Base-by-base conservation (phyloP, 2,797 vertebrate species). In the Erithacus rubecula region DNA sequence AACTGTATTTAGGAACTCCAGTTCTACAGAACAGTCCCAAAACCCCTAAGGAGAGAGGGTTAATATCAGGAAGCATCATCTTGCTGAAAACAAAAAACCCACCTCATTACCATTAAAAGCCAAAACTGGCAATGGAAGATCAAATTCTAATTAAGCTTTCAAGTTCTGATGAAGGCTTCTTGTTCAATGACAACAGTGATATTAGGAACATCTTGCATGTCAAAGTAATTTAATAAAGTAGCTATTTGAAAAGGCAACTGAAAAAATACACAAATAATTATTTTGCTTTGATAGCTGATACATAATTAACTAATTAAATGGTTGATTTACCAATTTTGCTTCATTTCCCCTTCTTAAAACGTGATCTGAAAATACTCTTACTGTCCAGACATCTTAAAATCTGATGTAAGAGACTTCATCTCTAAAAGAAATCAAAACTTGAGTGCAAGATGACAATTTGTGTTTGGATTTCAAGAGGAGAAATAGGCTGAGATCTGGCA, bases 191-290 rank as follows among this genome's bases (percentile, higher is more conserved):
- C 30, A 46, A 71, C 12, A 41, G 17, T 68, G 20, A 76, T 82
- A 37, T 63, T 58, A 79, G 43, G 19, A 83, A 83, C 6, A 16
- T 29, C 60, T 93, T 53, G 8, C 2, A 3, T 60, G 26, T 69
- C 47, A 92, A 94, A 88, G 93, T 60, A 56, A 88, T 69, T 79
- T 46, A 75, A 70, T 43, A 43, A 74, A 90, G 84, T 24, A 93
- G 34, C 34, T 85, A 56, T 59, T 92, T 87, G 60, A 80, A 95
- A 90, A 83, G 36, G 39, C 51, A 91, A 67, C 22, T 62, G 30
- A 77, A 77, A 95, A 87, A 90, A 53, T 30, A 80, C 6, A 67
- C 12, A 75, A 37, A 76, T 81, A 65, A 86, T 89, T 86, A 20
- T 56, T 94, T 90, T 90, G 36, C 27, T 90, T 93, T 85, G 37